Evolutionary conservation across 2,888 invertebrate genomes (phyloP), one percentile per base, ranked within the genome.

Genomic region (Drosophila tripunctata): DNA sequence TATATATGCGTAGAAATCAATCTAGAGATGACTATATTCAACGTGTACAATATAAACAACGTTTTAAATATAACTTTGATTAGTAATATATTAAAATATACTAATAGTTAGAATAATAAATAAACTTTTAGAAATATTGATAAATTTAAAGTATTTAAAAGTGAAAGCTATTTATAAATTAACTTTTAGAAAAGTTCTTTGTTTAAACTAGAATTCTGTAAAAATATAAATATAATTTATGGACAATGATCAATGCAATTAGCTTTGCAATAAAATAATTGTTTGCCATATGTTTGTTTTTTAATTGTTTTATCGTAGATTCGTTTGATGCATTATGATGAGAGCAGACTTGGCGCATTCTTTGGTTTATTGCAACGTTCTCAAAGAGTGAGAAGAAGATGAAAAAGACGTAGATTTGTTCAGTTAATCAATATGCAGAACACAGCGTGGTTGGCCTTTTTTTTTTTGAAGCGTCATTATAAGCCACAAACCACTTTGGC

Each of bases 341-440:
- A 27, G 35, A 50, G 31, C 36, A 21, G 43, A 40, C 56, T 73
- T 38, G 6, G 52, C 74, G 12, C 63, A 68, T 64, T 74, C 69
- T 72, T 74, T 38, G 48, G 50, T 21, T 41, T 33, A 68, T 31
- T 74, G 72, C 75, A 56, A 17, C 21, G 64, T 10, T 4, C 19
- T 22, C 66, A 38, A 41, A 24, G 44, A 47, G 21, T 47, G 33
- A 21, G 31, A 33, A 33, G 33, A 15, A 14, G 40, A 56, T 30
- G 65, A 52, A 50, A 19, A n/a, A 14, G 40, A 56, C 27, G 65
- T 47, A 45, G 45, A 50, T 44, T 31, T 60, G 52, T 50, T 50
- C 51, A 52, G 45, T 45, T 56, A 66, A 81, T 81, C 83, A 81
- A 80, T 86, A 81, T 81, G 86, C 81, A 77, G 61, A 60, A 45